A percentile compares a stretch with the other conserved stretches of the same genome.
phyloP scores from a whole-genome alignment of 64 coral and sea anemone genomes.

The Montipora foliosa region DNA sequence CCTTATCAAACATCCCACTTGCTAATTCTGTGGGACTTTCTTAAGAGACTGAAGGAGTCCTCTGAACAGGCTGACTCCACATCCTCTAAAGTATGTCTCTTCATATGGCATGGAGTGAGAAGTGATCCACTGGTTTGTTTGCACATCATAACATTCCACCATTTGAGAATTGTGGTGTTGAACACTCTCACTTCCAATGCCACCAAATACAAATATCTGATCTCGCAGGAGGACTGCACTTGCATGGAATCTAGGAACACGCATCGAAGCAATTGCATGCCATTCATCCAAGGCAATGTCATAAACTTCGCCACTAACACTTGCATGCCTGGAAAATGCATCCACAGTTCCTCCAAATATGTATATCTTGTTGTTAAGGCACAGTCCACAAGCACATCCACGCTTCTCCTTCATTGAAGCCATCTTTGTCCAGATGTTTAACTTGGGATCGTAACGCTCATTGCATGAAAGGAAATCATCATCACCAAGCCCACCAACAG shows the following conservation, averaged over 20 bases:
- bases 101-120: slow-evolving; percentile 73
- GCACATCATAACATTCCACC: slow-evolving; percentile 75
- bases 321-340: slow-evolving; percentile 64
- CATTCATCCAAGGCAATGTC: slow-evolving; percentile 66
- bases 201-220: slow-evolving; percentile 79
- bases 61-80: slow-evolving; percentile 51
- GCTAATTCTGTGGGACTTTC: slow-evolving; percentile 35
- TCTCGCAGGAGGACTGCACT: slow-evolving; percentile 64
- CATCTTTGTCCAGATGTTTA: slow-evolving; percentile 59
- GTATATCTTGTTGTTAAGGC: slow-evolving; percentile 70
- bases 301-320: slow-evolving; percentile 69
- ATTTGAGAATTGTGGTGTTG: slow-evolving; percentile 53
- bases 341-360: slow-evolving; percentile 82
- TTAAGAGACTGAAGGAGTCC: slow-evolving; percentile 61
- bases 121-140: slow-evolving; percentile 59
- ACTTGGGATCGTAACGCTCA: slow-evolving; percentile 69
- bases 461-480: slow-evolving; percentile 59
- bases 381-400: slow-evolving; percentile 65
- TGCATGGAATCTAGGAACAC: slow-evolving; percentile 76
- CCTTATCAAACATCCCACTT: too few relatives aligned
- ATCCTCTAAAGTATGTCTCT: slow-evolving; percentile 82
- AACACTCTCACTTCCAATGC: slow-evolving; percentile 70
- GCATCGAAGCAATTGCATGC: slow-evolving; percentile 68
- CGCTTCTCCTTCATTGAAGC: slow-evolving; percentile 72
- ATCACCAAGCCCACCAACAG: slow-evolving; percentile 69